Percentiles rank a stretch among this genome's conserved stretches.
Evolutionary conservation across 2,113 vertebrate genomes (phyloP).

Genomic region (Gorsachius goisagi): DNA sequence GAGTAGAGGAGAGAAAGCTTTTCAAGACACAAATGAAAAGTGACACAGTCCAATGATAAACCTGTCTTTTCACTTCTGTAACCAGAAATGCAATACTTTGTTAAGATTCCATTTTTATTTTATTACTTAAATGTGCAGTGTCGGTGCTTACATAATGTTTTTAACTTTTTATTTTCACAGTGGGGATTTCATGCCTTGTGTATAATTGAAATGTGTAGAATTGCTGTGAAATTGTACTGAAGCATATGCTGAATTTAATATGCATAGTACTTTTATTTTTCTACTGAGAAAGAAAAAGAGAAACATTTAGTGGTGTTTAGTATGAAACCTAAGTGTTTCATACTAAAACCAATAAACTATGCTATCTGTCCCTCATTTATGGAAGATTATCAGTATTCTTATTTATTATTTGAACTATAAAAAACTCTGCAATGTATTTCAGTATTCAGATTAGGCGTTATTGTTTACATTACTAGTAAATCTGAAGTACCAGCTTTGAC

Average conservation of each 20-base stretch:
- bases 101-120: slow-evolving; percentile 6
- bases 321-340: neutral
- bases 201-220: slow-evolving; percentile 34
- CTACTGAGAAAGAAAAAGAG: neutral
- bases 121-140: neutral
- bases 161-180: slow-evolving; percentile 25
- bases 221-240: slow-evolving; percentile 23
- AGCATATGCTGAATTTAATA: slow-evolving; percentile 25
- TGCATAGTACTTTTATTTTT: neutral
- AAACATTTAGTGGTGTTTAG: neutral
- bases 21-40: neutral
- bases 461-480: neutral
- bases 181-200: neutral
- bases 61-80: neutral
- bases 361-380: neutral
- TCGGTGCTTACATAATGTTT: slow-evolving; percentile 24
- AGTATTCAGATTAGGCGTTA: neutral
- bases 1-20: neutral
- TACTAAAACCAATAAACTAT: neutral
- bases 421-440: neutral
- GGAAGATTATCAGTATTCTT: neutral
- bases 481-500: neutral
- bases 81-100: neutral
- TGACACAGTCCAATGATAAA: neutral
- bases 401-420: neutral